Percentiles rank a stretch among this genome's conserved stretches.
phyloP scores from a whole-genome alignment of 2,888 invertebrate genomes.

The Agrochola circellaris region DNA sequence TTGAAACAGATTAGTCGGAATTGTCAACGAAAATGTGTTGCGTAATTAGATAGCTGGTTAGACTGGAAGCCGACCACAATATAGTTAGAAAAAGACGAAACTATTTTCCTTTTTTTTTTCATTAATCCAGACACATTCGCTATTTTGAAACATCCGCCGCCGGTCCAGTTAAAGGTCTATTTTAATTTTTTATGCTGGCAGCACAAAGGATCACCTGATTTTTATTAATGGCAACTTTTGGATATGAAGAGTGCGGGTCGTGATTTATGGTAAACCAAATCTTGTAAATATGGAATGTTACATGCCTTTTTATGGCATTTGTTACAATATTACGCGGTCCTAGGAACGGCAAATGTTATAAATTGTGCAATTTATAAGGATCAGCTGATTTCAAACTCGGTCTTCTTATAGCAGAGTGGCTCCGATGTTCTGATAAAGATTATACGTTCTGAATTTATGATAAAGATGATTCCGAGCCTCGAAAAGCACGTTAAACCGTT shows the following conservation, averaged over 20 bases:
- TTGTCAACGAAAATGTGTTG: too few species aligned
- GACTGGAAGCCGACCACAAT: not conserved
- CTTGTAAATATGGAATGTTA: constrained; percentile 30
- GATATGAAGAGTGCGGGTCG: constrained; percentile 18
- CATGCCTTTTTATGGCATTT: not conserved
- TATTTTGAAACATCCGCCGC: not conserved
- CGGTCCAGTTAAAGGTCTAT: constrained; percentile 34
- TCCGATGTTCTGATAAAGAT: not conserved
- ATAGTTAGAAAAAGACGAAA: not conserved
- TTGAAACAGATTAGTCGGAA: too few species aligned
- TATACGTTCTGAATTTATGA: not conserved
- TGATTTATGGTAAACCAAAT: constrained; percentile 32
- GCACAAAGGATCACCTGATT: constrained; percentile 60
- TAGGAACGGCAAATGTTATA: constrained; percentile 4
- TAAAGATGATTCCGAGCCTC: too few species aligned
- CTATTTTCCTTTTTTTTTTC: not conserved
- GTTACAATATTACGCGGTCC: not conserved
- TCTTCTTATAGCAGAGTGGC: too few species aligned
- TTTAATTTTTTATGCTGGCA: constrained; percentile 48
- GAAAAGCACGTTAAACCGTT: too few species aligned
- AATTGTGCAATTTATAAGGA: not conserved
- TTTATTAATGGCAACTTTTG: constrained; percentile 52
- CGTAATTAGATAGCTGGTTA: too few species aligned
- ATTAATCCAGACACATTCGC: constrained; percentile 4
- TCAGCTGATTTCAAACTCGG: constrained; percentile 14